Evolutionary conservation across 2,113 vertebrate species (phyloP), one percentile per base, ranked within the genome.

Genomic region (Sisor rabdophorus): DNA sequence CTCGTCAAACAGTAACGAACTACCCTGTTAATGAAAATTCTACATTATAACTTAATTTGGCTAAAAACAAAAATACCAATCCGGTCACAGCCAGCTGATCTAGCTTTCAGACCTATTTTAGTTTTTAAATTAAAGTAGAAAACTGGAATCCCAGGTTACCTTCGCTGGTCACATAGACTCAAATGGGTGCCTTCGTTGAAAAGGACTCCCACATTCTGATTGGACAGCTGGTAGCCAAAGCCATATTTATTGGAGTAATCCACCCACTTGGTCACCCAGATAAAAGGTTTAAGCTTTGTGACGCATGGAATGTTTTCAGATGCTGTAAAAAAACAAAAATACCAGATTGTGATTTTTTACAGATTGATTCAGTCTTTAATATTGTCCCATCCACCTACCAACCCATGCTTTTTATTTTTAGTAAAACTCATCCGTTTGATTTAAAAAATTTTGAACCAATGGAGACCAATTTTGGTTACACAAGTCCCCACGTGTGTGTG

Each of bases 181-280:
- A 99, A 94, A 84, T 98, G 97, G 0, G 94, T 98, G 83, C 97
- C 97, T 0, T 98, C 94, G 3, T 98, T 99, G 91, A 98, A 98
- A 71, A 99, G 94, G 59, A 98, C 96, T 0, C 96, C 95, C 0
- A 98, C 94, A 17, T 89, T 95, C 81, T 91, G 93, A 91, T 97
- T 96, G 48, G 96, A 98, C 44, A 99, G 95, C 84, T 99, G 95
- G 83, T 99, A 99, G 60, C 96, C 97, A 79, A 99, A 99, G 44
- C 97, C 97, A 0, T 96, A 98, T 85, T 98, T 98, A 89, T 99
- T 99, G 55, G 96, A 99, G 84, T 99, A 98, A 85, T 99, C 96
- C 0, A 99, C 95, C 97, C 97, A 99, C 86, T 99, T 99, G 76
- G 95, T 98, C 83, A 99, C 97, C 97, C 97, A 99, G 64, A 97